Evolutionary conservation across 2,888 invertebrate species (phyloP).

Genomic region (Chalcis sispes): DNA sequence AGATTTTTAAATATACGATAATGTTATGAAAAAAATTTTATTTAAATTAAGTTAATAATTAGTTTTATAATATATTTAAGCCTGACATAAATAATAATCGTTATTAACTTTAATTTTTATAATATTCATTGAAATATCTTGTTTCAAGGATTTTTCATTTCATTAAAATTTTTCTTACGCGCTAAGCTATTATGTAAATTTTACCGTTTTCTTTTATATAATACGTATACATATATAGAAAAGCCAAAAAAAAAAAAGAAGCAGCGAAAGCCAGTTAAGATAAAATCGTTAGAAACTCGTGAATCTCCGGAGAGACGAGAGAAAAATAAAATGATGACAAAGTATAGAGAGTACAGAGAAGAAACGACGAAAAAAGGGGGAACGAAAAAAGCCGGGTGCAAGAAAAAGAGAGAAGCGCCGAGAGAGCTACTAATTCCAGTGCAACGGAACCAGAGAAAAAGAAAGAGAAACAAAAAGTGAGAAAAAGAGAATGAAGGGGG

Average conservation of each 20-base stretch:
- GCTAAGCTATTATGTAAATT: slow-evolving; percentile 33
- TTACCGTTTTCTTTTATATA: slow-evolving; percentile 11
- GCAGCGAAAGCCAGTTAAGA: slow-evolving; percentile 24
- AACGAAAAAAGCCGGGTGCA: not conserved
- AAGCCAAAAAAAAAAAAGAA: no score
- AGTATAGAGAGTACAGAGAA: slow-evolving; percentile 23
- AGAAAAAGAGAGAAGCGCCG: slow-evolving; percentile 8
- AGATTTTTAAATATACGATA: no score
- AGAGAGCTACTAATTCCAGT: slow-evolving; percentile 30
- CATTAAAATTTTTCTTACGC: slow-evolving; percentile 16
- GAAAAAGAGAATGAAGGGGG: not conserved
- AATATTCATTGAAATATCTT: no score
- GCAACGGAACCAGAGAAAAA: slow-evolving; percentile 1
- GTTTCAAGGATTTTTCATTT: slow-evolving; percentile 1
- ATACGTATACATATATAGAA: not conserved
- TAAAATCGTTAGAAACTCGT: slow-evolving; percentile 45
- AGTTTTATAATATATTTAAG: no score
- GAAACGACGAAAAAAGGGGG: no score
- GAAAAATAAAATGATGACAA: slow-evolving; percentile 55
- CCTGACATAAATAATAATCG: no score
- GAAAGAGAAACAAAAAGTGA: not conserved
- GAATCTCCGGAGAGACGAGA: slow-evolving; percentile 36
- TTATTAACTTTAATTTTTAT: no score
- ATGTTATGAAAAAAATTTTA: not conserved
- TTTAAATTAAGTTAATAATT: no score